Evolutionary conservation across 2,113 vertebrate species (phyloP), one percentile per base, ranked within the genome.

Genomic region (Pygathrix nemaeus): DNA sequence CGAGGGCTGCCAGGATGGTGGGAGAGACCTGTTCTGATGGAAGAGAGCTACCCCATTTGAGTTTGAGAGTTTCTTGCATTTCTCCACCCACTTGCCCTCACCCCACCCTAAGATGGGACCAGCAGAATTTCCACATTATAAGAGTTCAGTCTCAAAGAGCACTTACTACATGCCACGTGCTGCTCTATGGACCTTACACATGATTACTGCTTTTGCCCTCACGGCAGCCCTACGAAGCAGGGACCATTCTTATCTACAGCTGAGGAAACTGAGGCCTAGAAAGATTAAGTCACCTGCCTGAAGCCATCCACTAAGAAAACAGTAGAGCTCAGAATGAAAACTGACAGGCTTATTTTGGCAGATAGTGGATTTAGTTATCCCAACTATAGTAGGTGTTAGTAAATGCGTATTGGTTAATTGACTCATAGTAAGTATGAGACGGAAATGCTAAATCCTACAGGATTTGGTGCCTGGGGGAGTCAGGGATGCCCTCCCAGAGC

Each of bases 81-180:
- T 27, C 30, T 48, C 6, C 0, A 5, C 2, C 14, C 14, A n/a
- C 16, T 14, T 27, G 10, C 55, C 14, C 21, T 30, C 38, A 45
- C 81, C 25, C 38, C 10, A 25, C 45, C 75, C 20, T 40, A 68
- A 1, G 38, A 35, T 3, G 38, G 13, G 40, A 8, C 17, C 3
- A 18, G 45, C 13, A 64, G 76, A 40, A 18, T 66, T 57, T 78
- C 81, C 59, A 68, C 38, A 4, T 72, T 82, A 1, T 25, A 5
- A 6, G 0, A 68, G 8, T 70, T 57, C 52, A 70, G 10, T 23
- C 66, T 52, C 70, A 50, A 18, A 81, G 40, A 89, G 40, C 11
- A 0, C 89, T 81, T 17, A 38, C 6, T 66, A 1, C 38, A 3
- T 4, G 11, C 55, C 20, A 23, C 57, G 61, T 32, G 45, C 30